Conservation (phyloP, 2,797 vertebrate genomes). For the Phrynocephalus forsythii region DNA sequence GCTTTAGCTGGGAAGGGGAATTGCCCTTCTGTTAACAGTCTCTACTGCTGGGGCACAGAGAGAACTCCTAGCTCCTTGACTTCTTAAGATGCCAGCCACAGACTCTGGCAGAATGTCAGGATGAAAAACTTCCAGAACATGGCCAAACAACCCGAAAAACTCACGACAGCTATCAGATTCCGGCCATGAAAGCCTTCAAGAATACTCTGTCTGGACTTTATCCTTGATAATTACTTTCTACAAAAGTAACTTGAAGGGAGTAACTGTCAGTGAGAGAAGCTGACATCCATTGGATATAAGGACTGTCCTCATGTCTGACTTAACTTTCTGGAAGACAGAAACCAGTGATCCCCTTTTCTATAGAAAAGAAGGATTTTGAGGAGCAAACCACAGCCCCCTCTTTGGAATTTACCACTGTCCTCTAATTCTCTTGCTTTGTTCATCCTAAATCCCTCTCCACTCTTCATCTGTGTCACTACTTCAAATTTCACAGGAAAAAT, state of each 20-base stretch:
- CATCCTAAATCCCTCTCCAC: not conserved
- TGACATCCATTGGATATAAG: not conserved
- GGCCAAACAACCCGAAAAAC: no score
- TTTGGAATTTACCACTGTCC: not conserved
- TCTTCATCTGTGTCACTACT: not conserved
- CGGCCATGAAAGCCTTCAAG: no score
- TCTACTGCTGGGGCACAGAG: no score
- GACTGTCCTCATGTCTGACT: not conserved
- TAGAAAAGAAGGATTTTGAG: conserved; percentile 11
- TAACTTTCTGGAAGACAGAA: not conserved
- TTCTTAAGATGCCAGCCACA: no score
- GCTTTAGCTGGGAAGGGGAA: not conserved
- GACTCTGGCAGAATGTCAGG: no score
- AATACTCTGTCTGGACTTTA: not conserved
- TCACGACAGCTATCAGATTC: no score
- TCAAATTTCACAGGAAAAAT: not conserved
- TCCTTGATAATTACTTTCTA: not conserved
- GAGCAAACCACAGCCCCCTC: not conserved
- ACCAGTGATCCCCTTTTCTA: not conserved
- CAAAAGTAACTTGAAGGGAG: not conserved
- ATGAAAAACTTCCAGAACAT: no score
- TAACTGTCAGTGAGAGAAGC: not conserved
- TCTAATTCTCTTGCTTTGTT: conserved; percentile 4
- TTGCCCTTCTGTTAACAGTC: not conserved
- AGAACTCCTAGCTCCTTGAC: no score